These are phyloP conservation scores for Andrena cerasifolii DNA, from an alignment of 1,140 invertebrate species.

Conservation along the genomic window DNA sequence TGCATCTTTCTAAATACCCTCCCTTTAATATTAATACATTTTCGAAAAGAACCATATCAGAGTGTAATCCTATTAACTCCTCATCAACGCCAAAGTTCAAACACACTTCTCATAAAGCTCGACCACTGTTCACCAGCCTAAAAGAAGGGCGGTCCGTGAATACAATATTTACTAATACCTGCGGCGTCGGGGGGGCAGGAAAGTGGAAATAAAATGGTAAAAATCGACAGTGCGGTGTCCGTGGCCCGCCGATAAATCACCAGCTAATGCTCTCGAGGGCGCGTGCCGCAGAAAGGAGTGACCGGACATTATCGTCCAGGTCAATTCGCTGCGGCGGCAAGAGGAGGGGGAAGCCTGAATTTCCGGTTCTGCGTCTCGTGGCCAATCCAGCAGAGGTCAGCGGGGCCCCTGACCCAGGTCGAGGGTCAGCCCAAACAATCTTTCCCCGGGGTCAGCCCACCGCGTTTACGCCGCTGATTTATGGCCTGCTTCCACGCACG, in stretches of 20 bases:
- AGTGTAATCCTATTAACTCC: not conserved
- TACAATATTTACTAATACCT: conserved; percentile 50
- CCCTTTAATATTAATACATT: too few species aligned
- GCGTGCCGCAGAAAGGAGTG: conserved; percentile 79
- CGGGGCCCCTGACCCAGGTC: conserved; percentile 76
- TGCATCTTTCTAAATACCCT: too few species aligned
- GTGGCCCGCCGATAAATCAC: conserved; percentile 74
- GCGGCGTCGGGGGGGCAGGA: conserved; percentile 23
- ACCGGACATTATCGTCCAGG: conserved; percentile 75
- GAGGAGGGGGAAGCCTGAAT: conserved; percentile 46
- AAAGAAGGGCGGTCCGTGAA: not conserved
- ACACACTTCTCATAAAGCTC: conserved; percentile 26
- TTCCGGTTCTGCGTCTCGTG: conserved; percentile 72
- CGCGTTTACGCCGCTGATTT: conserved; percentile 77
- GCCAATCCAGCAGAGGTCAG: conserved; percentile 68
- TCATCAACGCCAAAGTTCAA: not conserved
- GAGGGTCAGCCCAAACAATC: conserved; percentile 81
- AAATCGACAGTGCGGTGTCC: conserved; percentile 50
- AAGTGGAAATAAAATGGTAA: conserved; percentile 67
- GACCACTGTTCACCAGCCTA: not conserved
- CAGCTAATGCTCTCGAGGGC: conserved; percentile 59
- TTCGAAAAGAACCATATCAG: too few species aligned
- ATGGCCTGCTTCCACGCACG: conserved; percentile 70
- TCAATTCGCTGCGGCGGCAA: conserved; percentile 56
- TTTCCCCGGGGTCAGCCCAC: conserved; percentile 78